Evolutionary conservation across 2,888 invertebrate genomes (phyloP).

Genomic region (Physocephala rufipes): DNA sequence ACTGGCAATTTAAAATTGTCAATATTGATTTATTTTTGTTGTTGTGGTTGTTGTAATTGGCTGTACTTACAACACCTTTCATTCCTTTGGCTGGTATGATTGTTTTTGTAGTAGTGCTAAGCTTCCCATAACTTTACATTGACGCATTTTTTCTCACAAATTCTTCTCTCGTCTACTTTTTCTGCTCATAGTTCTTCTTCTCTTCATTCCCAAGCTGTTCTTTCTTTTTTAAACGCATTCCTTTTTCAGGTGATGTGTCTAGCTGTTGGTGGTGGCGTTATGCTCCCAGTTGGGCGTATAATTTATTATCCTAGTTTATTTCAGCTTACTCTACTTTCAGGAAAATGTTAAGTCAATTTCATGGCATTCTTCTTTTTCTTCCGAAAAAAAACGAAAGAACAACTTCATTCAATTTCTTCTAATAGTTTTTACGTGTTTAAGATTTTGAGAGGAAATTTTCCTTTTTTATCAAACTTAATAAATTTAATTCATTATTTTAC

Average conservation of each 20-base stretch:
- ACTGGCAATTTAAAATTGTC: conserved; percentile 63
- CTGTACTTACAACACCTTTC: neutral
- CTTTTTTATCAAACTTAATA: no score
- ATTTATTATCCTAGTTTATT: conserved; percentile 30
- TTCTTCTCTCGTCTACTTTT: conserved; percentile 1
- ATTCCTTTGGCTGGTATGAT: neutral
- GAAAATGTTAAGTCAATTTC: conserved; percentile 19
- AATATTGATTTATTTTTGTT: conserved; percentile 34
- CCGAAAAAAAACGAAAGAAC: neutral
- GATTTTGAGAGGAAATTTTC: no score
- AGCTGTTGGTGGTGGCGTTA: conserved; percentile 3
- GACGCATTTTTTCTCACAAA: conserved; percentile 17
- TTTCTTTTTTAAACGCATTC: neutral
- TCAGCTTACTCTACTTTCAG: conserved; percentile 14
- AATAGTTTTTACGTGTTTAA: no score
- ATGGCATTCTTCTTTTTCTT: neutral
- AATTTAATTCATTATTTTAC: neutral
- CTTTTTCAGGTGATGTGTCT: neutral
- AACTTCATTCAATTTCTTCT: no score
- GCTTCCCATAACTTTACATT: neutral
- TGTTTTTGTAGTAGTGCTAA: neutral
- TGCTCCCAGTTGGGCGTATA: neutral
- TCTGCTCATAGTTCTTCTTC: no score
- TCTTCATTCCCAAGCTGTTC: neutral
- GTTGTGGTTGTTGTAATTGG: conserved; percentile 7